Conservation (phyloP, 2,888 invertebrate genomes). For the Leucophenga maculata region DNA sequence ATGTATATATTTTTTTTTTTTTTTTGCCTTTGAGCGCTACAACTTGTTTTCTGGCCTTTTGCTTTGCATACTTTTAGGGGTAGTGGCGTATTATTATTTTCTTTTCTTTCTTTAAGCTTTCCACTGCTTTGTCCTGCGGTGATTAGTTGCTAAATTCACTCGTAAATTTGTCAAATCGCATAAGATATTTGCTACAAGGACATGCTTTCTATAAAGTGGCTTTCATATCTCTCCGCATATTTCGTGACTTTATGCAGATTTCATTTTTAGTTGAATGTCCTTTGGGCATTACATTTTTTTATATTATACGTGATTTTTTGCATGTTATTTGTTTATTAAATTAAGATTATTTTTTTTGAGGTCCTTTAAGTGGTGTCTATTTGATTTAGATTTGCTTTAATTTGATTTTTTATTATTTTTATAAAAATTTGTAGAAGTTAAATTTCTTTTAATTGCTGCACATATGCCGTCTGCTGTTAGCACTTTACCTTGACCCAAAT, state of each 20-base stretch:
- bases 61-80: constrained; percentile 1
- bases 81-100: constrained; percentile 32
- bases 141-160: constrained; percentile 65
- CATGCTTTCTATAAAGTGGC: not conserved
- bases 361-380: not conserved
- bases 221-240: too few relatives aligned
- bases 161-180: constrained; percentile 64
- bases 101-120: constrained; percentile 27
- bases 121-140: constrained; percentile 36
- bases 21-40: constrained; percentile 44
- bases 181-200: constrained; percentile 40
- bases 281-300: not conserved
- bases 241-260: too few relatives aligned
- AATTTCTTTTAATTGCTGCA: not conserved
- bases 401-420: constrained; percentile 2
- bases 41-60: constrained; percentile 16
- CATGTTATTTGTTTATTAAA: not conserved
- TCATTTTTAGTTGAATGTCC: not conserved
- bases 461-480: constrained; percentile 25
- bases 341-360: not conserved
- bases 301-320: not conserved
- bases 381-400: not conserved
- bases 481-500: constrained; percentile 58
- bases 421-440: not conserved
- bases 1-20: constrained; percentile 29